Base-by-base conservation (phyloP, 1,140 invertebrate genomes). In the Rhizoglyphus robini region DNA sequence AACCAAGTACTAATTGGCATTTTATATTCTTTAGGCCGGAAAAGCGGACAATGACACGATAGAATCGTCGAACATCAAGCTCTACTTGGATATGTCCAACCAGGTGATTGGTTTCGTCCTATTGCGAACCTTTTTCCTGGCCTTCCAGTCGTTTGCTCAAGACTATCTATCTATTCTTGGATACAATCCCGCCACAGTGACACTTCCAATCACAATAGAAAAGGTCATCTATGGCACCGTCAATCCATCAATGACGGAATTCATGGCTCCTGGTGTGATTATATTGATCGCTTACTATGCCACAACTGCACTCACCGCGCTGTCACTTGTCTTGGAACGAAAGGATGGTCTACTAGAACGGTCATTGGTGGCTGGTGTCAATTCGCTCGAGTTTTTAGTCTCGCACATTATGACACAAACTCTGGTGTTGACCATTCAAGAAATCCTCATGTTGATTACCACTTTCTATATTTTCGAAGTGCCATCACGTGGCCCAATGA, bases 331-430 rank as follows among this genome's bases (percentile, higher is more conserved):
- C 48, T 85, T 94, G 65, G 93, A 96, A 74, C 81, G 88, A 68
- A 91, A 89, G 67, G 90, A 93, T 76, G 90, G 90, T 29, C 76
- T 92, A n/a, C 72, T 93, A 69, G 89, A 94, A 74, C 79, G 90
- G 65, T 88, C 87, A 48, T 88, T 89, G 83, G 89, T 93, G 0
- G 87, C 87, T 38, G 90, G 92, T 54, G 89, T 96, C 0, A 84
- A 85, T 1, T 86, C 89, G 0, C 83, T 85, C 1, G 91, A 96
- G 80, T 88, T 96, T 69, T 82, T 96, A 46, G 84, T 92, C 70
- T 90, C 89, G 8, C 91, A 95, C 73, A 87, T 96, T 13, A 81
- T 90, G 4, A 93, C 90, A 0, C 91, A 96, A 78, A 90, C 95
- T 73, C 83, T 92, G n/a, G 88, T 95, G 11, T 90, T 96, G 87